Conservation (phyloP, 2,113 vertebrate species). For the Oncorhynchus gorbuscha region DNA sequence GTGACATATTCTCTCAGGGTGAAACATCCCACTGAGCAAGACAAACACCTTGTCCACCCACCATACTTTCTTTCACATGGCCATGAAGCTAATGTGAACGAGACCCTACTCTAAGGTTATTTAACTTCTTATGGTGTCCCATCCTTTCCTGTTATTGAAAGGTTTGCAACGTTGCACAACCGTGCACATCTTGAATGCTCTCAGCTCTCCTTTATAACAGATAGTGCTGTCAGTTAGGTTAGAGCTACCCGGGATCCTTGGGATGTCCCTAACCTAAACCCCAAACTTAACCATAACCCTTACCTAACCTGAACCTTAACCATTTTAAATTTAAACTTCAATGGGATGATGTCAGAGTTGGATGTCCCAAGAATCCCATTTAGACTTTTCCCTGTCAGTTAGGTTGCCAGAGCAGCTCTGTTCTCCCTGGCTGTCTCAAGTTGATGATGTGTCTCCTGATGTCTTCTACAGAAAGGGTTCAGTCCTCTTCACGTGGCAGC, state of each 20-base stretch:
- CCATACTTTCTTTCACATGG: too few relatives aligned
- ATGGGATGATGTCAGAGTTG: too few relatives aligned
- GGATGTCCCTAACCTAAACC: too few relatives aligned
- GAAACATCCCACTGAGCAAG: not conserved
- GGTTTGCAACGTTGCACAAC: not conserved
- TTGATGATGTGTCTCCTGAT: slow-evolving; percentile 4
- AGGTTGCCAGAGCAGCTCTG: not conserved
- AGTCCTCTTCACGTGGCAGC: slow-evolving; percentile 95
- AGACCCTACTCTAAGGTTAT: not conserved
- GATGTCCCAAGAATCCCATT: too few relatives aligned
- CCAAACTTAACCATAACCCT: too few relatives aligned
- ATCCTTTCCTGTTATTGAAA: not conserved
- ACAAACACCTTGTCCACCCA: not conserved
- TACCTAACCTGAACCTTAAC: too few relatives aligned
- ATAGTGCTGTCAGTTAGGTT: not conserved
- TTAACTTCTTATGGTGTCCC: not conserved
- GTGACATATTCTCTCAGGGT: slow-evolving; percentile 12
- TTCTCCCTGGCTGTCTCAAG: not conserved
- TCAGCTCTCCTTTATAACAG: not conserved
- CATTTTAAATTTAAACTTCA: too few relatives aligned
- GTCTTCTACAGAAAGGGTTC: slow-evolving; percentile 91
- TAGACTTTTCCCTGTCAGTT: not conserved
- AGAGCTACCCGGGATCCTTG: too few relatives aligned
- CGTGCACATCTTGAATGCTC: not conserved
- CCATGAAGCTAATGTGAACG: not conserved